phyloP scores from a whole-genome alignment of 2,888 invertebrate genomes.

The Meloe dianella region DNA sequence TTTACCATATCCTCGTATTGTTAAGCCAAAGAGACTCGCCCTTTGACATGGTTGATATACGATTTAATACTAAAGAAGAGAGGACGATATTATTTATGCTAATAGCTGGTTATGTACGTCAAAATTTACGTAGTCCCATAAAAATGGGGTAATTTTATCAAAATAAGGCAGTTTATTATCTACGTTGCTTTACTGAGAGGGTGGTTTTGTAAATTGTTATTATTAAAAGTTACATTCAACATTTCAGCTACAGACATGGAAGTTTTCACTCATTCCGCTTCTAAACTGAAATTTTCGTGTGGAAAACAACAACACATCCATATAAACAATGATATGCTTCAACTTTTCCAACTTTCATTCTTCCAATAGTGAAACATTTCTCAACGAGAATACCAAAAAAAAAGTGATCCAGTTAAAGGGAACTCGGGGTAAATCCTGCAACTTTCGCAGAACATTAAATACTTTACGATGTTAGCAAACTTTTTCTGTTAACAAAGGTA shows the following conservation, averaged over 20 bases:
- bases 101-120: constrained; percentile 16
- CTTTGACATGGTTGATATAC: constrained; percentile 22
- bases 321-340: no score
- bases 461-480: background rate
- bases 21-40: constrained; percentile 21
- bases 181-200: no score
- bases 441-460: background rate
- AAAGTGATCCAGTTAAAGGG: background rate
- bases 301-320: no score
- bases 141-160: no score
- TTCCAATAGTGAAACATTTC: no score
- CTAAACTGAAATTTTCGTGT: no score
- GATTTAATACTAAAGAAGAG: background rate
- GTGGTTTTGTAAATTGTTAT: no score
- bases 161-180: no score
- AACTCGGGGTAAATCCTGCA: background rate
- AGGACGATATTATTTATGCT: constrained; percentile 20
- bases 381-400: background rate
- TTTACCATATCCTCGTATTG: constrained; percentile 20
- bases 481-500: background rate
- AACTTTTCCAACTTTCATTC: no score
- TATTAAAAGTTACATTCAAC: no score
- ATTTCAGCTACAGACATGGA: no score
- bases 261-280: no score
- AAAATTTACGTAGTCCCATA: constrained; percentile 11